Percentiles rank a stretch among this genome's conserved stretches.
These are phyloP conservation scores for Archilochus colubris DNA, from an alignment of 2,113 vertebrate species.

Conservation along the genomic window DNA sequence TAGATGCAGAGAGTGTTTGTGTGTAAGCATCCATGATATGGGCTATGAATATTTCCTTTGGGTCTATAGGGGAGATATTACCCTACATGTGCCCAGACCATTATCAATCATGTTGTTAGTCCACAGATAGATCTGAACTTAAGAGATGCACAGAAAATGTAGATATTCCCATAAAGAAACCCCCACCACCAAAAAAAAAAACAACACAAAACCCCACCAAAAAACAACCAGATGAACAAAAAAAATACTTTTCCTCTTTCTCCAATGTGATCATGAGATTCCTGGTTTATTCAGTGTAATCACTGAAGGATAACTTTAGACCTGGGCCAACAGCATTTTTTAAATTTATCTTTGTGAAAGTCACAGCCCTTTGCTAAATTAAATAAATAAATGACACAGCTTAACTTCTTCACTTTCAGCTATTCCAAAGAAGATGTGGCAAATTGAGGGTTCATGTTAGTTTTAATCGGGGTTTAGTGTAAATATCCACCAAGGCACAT, in stretches of 20 bases:
- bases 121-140: not conserved
- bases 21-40: not conserved
- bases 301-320: not conserved
- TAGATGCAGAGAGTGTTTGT: not conserved
- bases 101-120: not conserved
- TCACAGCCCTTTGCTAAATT: not conserved
- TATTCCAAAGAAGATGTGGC: not conserved
- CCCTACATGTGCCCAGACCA: not conserved
- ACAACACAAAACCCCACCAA: too few relatives aligned
- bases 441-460: not conserved
- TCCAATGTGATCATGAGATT: not conserved
- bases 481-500: not conserved
- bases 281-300: not conserved
- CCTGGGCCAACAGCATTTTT: not conserved
- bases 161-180: not conserved
- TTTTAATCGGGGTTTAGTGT: not conserved
- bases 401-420: not conserved
- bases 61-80: not conserved
- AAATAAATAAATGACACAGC: not conserved
- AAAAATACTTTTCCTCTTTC: not conserved
- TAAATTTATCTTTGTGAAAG: not conserved
- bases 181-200: not conserved
- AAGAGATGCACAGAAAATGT: not conserved
- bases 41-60: not conserved
- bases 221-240: not conserved